phyloP scores from a whole-genome alignment of 2,797 vertebrate genomes.

The Schizothorax lantsangensis region DNA sequence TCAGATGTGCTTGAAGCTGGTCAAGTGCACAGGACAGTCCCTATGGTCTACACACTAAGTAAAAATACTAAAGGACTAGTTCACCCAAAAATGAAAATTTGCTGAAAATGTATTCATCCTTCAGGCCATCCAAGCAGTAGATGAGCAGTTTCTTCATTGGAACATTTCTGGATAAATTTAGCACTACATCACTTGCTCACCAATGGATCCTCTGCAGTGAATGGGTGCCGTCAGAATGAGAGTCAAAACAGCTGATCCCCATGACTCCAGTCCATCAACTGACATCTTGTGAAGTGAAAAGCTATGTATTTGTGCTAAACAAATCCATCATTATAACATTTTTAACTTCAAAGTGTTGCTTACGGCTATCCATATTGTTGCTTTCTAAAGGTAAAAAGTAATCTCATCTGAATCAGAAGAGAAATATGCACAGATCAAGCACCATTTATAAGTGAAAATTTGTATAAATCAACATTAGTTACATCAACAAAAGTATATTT shows the following conservation, averaged over 20 bases:
- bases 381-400: not conserved
- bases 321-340: not conserved
- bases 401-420: not conserved
- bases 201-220: not conserved
- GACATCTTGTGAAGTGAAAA: not conserved
- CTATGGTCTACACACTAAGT: constrained; percentile 25
- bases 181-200: not conserved
- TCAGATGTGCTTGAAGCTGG: constrained; percentile 12
- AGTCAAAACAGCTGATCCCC: not conserved
- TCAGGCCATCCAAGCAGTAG: not conserved
- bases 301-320: not conserved
- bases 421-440: not conserved
- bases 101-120: not conserved
- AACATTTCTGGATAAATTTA: not conserved
- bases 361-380: not conserved
- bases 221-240: not conserved
- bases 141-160: not conserved
- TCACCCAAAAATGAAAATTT: not conserved
- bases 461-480: not conserved
- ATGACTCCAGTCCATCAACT: not conserved
- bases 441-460: not conserved
- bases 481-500: not conserved
- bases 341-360: not conserved
- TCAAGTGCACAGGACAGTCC: not conserved
- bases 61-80: not conserved